Percentiles rank a stretch among this genome's conserved stretches.
Evolutionary conservation across 2,113 vertebrate species (phyloP).

Genomic region (Sapayoa aenigma): DNA sequence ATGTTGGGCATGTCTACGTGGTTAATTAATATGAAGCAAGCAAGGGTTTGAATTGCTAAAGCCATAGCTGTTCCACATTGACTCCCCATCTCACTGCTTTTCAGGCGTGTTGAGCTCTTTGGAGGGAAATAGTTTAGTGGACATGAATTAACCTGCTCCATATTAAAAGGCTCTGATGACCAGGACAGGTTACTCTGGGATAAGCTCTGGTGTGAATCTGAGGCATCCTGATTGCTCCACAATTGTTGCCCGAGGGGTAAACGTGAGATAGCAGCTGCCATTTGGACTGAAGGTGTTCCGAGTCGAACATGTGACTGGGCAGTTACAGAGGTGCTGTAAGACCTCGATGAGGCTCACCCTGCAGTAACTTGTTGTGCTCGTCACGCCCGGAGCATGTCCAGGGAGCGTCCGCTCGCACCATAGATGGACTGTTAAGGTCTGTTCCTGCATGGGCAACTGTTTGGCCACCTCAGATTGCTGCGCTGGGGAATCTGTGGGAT

Average conservation of each 20-base stretch:
- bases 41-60: slow-evolving; percentile 38
- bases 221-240: slow-evolving; percentile 7
- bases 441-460: fast-evolving
- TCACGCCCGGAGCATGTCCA: not conserved
- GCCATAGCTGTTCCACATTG: not conserved
- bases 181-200: not conserved
- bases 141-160: slow-evolving; percentile 49
- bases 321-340: not conserved
- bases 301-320: not conserved
- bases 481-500: not conserved
- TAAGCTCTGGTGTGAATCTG: not conserved
- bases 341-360: not conserved
- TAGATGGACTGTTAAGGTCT: not conserved
- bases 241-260: not conserved
- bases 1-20: not conserved
- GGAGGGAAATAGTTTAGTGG: not conserved
- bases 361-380: slow-evolving; percentile 14
- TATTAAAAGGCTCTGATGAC: not conserved
- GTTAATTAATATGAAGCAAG: slow-evolving; percentile 52
- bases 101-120: not conserved
- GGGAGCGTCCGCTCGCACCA: not conserved
- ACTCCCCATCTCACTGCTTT: not conserved
- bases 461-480: not conserved
- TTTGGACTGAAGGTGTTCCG: not conserved
- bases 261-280: not conserved